phyloP scores from a whole-genome alignment of 2,113 vertebrate species.

The Gymnobelideus leadbeateri region DNA sequence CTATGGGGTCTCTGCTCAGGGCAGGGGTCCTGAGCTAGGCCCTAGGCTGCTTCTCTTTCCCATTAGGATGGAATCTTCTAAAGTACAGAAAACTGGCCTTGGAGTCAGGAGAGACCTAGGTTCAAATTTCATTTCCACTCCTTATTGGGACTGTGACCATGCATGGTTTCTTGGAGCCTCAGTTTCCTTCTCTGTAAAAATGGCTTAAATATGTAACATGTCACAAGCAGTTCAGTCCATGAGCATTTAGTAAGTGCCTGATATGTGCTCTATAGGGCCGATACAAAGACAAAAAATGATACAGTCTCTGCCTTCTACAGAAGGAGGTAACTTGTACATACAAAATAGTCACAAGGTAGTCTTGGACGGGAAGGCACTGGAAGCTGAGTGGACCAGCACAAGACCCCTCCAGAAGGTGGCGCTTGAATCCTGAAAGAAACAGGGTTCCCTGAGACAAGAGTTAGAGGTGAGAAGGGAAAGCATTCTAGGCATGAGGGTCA shows the following conservation, averaged over 20 bases:
- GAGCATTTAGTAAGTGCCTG: background rate
- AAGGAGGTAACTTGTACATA: background rate
- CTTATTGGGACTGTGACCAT: background rate
- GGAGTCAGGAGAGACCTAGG: background rate
- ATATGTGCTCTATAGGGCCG: background rate
- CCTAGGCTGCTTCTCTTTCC: background rate
- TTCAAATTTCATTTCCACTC: background rate
- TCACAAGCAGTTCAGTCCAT: background rate
- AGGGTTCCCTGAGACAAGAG: background rate
- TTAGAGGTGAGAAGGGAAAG: background rate
- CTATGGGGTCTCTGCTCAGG: too few relatives aligned
- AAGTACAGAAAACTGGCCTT: background rate
- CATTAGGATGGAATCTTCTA: background rate
- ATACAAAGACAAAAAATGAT: background rate
- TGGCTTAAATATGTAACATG: background rate
- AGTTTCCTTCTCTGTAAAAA: background rate
- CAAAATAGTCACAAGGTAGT: background rate
- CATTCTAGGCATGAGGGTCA: background rate
- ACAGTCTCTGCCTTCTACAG: background rate
- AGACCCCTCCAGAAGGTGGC: background rate
- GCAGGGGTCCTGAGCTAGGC: background rate
- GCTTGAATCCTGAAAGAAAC: background rate
- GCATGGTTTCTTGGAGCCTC: background rate
- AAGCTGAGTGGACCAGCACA: background rate
- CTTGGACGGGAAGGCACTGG: background rate